Conservation (phyloP, 2,888 invertebrate species). For the Tromatobia lineatoria region DNA sequence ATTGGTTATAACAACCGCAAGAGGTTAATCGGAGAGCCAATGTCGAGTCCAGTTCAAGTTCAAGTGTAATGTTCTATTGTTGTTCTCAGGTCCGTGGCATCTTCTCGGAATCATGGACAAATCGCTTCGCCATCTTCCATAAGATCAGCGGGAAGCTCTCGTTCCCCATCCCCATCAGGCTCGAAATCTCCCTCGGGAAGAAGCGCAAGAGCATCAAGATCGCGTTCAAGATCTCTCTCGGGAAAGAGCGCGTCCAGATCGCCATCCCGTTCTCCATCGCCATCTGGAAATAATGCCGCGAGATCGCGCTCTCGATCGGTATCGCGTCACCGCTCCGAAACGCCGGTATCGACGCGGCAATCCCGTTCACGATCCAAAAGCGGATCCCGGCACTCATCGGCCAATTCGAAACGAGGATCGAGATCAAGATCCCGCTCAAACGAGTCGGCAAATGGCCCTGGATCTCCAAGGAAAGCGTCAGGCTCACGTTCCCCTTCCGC, state of each 20-base stretch:
- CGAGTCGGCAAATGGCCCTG: slow-evolving; percentile 32
- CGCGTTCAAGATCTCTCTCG: slow-evolving; percentile 70
- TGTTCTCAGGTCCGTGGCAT: slow-evolving; percentile 72
- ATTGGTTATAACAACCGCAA: too few species aligned
- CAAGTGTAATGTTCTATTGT: too few species aligned
- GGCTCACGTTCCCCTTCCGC: slow-evolving; percentile 69
- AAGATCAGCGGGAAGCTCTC: slow-evolving; percentile 69
- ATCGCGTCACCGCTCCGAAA: too few species aligned
- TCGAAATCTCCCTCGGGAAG: slow-evolving; percentile 40
- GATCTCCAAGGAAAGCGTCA: slow-evolving; percentile 54
- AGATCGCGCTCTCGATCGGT: slow-evolving; percentile 75
- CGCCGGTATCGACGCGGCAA: slow-evolving; percentile 53
- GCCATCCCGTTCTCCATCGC: slow-evolving; percentile 70
- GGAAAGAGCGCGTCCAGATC: slow-evolving; percentile 69
- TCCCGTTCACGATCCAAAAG: slow-evolving; percentile 66
- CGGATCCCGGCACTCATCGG: slow-evolving; percentile 59
- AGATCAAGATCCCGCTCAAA: slow-evolving; percentile 66
- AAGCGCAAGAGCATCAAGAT: slow-evolving; percentile 65
- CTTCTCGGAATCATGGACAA: slow-evolving; percentile 68
- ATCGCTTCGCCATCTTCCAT: slow-evolving; percentile 73
- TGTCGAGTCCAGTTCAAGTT: too few species aligned
- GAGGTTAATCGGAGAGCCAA: too few species aligned
- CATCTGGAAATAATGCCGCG: slow-evolving; percentile 61
- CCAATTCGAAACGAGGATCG: slow-evolving; percentile 52
- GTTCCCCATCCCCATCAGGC: slow-evolving; percentile 63